phyloP scores from a whole-genome alignment of 2,113 vertebrate species.

The Gavia stellata region DNA sequence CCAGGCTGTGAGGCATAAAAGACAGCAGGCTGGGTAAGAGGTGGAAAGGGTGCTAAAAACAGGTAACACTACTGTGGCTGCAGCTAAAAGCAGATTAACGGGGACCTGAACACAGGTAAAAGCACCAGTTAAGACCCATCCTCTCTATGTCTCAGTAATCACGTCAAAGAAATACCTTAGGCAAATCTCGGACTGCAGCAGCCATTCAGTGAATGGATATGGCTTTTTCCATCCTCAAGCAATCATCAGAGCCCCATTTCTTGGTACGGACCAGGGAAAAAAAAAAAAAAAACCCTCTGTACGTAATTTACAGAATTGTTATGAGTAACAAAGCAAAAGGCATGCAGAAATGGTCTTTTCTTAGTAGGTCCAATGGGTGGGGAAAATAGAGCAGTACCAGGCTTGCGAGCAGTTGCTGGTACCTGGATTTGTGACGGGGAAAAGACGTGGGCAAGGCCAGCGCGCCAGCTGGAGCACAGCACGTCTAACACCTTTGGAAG shows the following conservation, averaged over 20 bases:
- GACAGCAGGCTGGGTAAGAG: neutral
- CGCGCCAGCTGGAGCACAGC: neutral
- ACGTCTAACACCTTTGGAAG: neutral
- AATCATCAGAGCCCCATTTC: neutral
- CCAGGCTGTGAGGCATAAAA: neutral
- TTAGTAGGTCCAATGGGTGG: neutral
- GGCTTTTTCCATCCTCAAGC: neutral
- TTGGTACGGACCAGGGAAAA: neutral
- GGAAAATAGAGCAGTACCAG: neutral
- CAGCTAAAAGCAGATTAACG: neutral
- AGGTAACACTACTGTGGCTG: accelerated
- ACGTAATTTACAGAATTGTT: neutral
- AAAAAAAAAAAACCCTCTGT: too few species aligned
- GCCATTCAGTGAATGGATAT: neutral
- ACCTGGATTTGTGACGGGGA: neutral
- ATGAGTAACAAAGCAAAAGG: neutral
- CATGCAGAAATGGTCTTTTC: neutral
- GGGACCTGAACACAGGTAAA: neutral
- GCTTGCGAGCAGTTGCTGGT: neutral
- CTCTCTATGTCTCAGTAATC: neutral
- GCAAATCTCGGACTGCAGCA: neutral
- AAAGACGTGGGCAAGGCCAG: accelerated
- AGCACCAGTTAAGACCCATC: neutral
- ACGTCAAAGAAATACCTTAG: neutral
- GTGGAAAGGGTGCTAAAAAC: neutral